Evolutionary conservation across 2,113 vertebrate species (phyloP), one percentile per base, ranked within the genome.

Genomic region (Origma solitaria): DNA sequence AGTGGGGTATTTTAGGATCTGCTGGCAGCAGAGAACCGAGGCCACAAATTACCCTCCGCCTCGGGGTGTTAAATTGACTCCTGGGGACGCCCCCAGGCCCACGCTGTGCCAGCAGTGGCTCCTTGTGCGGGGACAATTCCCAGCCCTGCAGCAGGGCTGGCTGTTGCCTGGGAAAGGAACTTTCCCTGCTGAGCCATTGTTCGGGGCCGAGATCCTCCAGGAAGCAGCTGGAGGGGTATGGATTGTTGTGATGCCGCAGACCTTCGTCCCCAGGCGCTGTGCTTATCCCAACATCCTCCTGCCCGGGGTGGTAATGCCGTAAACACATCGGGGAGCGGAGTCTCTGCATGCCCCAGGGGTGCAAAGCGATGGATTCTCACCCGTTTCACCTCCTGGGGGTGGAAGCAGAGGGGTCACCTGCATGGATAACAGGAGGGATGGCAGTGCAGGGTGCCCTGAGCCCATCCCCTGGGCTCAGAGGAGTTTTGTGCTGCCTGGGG

Each of bases 161-260:
- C 70, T 87, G 87, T 31, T 95, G 91, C 94, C 92, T 97, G 96
- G 91, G 94, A 97, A 97, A 97, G 94, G 96, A 97, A 95, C 86
- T 94, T 90, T 79, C 91, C 96, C 96, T 86, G 91, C 19, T 1
- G 95, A 92, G 96, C 94, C 53, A 96, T 97, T 97, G 96, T 97
- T 92, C 0, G 1, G 71, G 73, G 68, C 80, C 4, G 5, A 92
- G 86, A 60, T 84, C 44, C 86, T 97, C 86, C 96, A 96, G 95
- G 96, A 96, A 95, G 94, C 95, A 96, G 94, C 95, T 96, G 96
- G 82, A 21, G 92, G 92, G 90, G 25, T 77, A 30, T 71, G 65
- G 91, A 94, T 96, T 83, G 92, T 80, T 53, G 19, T 20, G 82
- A 88, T 73, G 91, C 31, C 18, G 11, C 82, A 77, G 79, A 44